Conservation (phyloP, 2,888 invertebrate genomes). For the Stenotaenia linearis region DNA sequence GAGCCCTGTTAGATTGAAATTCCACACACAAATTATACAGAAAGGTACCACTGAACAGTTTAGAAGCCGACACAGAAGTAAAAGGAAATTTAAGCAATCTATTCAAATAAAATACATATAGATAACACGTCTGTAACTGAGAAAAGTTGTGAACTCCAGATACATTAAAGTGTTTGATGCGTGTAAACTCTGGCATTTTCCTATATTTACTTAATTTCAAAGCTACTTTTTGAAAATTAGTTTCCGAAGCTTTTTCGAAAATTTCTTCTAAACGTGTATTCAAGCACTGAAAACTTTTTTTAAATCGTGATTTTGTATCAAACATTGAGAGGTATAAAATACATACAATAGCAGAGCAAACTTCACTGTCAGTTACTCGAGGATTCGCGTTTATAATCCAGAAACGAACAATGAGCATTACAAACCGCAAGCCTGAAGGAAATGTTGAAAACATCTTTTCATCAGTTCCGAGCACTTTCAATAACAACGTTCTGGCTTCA, state of each 20-base stretch:
- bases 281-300: neutral
- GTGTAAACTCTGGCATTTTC: constrained; percentile 37
- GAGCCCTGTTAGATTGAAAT: neutral
- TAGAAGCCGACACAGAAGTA: neutral
- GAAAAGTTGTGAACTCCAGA: constrained; percentile 43
- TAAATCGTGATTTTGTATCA: neutral
- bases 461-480: constrained; percentile 10
- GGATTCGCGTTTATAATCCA: constrained; percentile 29
- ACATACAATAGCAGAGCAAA: neutral
- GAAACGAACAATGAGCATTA: neutral
- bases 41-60: neutral
- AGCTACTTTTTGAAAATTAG: neutral
- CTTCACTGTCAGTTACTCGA: neutral
- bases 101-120: constrained; percentile 43
- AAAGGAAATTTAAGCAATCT: constrained; percentile 39
- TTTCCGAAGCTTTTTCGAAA: neutral
- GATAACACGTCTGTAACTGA: constrained; percentile 45
- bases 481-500: neutral
- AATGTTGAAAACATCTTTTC: neutral
- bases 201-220: constrained; percentile 39
- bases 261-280: neutral
- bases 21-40: neutral
- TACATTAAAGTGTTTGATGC: constrained; percentile 39
- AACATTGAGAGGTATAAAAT: neutral
- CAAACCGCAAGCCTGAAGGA: constrained; percentile 15